Evolutionary conservation across 2,888 invertebrate genomes (phyloP).

Genomic region (Oithona nana): DNA sequence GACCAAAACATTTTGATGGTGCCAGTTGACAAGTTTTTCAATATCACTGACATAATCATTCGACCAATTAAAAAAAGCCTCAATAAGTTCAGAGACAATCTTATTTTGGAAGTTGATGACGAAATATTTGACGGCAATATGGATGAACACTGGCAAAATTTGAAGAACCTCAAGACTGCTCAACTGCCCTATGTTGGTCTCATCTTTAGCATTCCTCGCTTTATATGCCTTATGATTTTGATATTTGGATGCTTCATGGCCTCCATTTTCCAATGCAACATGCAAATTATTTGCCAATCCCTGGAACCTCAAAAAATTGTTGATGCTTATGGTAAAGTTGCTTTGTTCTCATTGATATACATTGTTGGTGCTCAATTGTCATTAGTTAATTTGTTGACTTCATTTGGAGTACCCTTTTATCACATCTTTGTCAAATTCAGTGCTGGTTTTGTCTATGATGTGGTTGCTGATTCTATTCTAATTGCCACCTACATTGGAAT

Average conservation of each 20-base stretch:
- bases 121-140: slow-evolving; percentile 12
- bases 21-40: slow-evolving; percentile 12
- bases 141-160: slow-evolving; percentile 1
- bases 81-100: not conserved
- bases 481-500: slow-evolving; percentile 13
- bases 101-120: slow-evolving; percentile 9
- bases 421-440: slow-evolving; percentile 8
- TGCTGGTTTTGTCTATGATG: slow-evolving; percentile 15
- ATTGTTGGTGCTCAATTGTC: slow-evolving; percentile 8
- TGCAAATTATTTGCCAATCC: slow-evolving; percentile 11
- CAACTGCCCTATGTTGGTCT: slow-evolving; percentile 6
- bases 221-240: slow-evolving; percentile 8
- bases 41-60: slow-evolving; percentile 4
- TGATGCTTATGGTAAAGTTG: slow-evolving; percentile 13
- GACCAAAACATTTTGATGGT: slow-evolving; percentile 1
- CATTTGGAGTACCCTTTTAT: slow-evolving; percentile 16
- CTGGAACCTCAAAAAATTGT: slow-evolving; percentile 14
- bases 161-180: no score
- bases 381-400: slow-evolving; percentile 9
- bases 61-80: not conserved
- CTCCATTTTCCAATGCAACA: not conserved
- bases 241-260: slow-evolving; percentile 4
- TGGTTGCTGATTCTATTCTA: slow-evolving; percentile 14
- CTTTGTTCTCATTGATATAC: slow-evolving; percentile 9
- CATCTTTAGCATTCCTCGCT: slow-evolving; percentile 9